Evolutionary conservation across 2,113 vertebrate genomes (phyloP).

Genomic region (Phodopus roborovskii): DNA sequence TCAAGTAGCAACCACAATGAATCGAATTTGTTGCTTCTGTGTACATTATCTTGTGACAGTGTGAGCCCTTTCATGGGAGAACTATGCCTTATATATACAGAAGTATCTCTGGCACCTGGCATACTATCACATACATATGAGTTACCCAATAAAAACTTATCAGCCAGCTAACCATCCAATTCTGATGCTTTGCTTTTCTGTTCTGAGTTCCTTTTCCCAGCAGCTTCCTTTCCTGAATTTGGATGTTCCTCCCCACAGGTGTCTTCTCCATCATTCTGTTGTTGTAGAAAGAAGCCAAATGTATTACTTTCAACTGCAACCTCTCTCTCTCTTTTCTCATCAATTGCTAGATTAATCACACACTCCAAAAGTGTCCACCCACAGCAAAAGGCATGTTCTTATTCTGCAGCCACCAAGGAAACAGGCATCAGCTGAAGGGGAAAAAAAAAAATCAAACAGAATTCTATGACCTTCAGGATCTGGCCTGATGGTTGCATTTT

Average conservation of each 20-base stretch:
- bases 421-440: neutral
- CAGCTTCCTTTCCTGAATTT: neutral
- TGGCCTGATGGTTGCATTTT: neutral
- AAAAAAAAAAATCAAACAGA: neutral
- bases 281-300: conserved; percentile 65
- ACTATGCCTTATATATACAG: neutral
- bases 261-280: conserved; percentile 63
- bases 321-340: conserved; percentile 55
- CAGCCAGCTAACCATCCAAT: neutral
- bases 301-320: neutral
- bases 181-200: neutral
- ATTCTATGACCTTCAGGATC: neutral
- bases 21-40: neutral
- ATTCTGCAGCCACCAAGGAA: neutral
- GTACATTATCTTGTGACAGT: neutral
- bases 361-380: conserved; percentile 65
- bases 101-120: neutral
- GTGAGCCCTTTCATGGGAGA: neutral
- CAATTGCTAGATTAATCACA: conserved; percentile 74
- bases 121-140: neutral
- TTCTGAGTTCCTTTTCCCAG: neutral
- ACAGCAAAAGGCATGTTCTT: neutral
- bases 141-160: neutral
- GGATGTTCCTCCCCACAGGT: conserved; percentile 13
- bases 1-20: neutral